phyloP scores from a whole-genome alignment of 2,797 vertebrate genomes.

The Chaunax sp. region DNA sequence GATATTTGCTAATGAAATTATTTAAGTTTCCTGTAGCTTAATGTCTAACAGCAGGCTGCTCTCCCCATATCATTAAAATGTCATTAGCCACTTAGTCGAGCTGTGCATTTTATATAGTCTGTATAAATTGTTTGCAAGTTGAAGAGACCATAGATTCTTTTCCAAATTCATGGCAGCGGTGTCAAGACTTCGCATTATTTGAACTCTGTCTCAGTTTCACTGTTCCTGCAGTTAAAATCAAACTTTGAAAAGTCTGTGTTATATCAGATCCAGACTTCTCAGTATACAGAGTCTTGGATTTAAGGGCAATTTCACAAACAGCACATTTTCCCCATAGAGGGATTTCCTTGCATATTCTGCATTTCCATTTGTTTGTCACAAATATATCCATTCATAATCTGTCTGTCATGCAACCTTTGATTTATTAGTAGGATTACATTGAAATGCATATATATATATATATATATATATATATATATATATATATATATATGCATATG shows the following conservation, averaged over 20 bases:
- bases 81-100: background rate
- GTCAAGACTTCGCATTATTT: background rate
- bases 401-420: background rate
- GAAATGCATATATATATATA: no score
- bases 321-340: constrained; percentile 24
- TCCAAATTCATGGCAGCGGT: background rate
- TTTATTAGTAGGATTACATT: background rate
- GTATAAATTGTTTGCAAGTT: background rate
- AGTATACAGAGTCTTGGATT: constrained; percentile 2
- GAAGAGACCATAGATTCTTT: background rate
- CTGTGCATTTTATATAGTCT: background rate
- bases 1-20: background rate
- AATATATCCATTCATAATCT: constrained; percentile 1
- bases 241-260: constrained; percentile 8
- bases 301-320: constrained; percentile 17
- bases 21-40: background rate
- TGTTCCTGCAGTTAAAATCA: constrained; percentile 1
- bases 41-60: background rate
- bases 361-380: constrained; percentile 19
- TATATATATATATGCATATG: no score
- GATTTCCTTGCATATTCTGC: background rate
- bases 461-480: no score
- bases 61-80: constrained; percentile 7
- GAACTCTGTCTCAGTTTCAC: constrained; percentile 4
- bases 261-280: constrained; percentile 23